Base-by-base conservation (phyloP, 2,888 invertebrate genomes). In the Dynastes tityus region DNA sequence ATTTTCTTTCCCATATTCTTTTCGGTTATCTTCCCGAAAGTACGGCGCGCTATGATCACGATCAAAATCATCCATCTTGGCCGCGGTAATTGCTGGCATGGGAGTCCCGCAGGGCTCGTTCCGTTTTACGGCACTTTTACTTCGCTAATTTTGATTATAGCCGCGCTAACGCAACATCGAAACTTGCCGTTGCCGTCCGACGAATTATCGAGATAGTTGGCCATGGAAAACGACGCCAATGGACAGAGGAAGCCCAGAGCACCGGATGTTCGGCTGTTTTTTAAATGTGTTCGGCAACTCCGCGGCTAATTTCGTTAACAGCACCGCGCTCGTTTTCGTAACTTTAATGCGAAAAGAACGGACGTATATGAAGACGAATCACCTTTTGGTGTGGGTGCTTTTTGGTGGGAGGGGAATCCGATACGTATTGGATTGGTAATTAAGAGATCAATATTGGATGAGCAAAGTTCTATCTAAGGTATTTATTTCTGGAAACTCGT, bases 111-210 rank as follows among this genome's bases (percentile, higher is more conserved):
- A 40, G 40, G 76, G 55, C 67, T 68, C 65, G 68, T 76, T 76
- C 55, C 22, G 45, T 76, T 76, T 76, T 76, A 68, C 68, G 68
- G 76, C 64, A 65, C 76, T 76, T 76, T 76, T 76, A 76, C 65
- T 76, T 40, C 45, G 55, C 68, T 76, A 76, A 76, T 76, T 65
- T 64, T 64, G 65, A 64, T 76, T 65, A 76, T 76, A 49, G 76
- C 73, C 27, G 32, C 40, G 32, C 73, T 73, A 73, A 73, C 73
- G 73, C 73, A 73, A 61, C 61, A 27, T 61, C 27, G 73, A 61
- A 74, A 74, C 27, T 74, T 68, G 27, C 51, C 51, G 29, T n/a
- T 32, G 29, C 63, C 29, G 32, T 9, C 63, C 32, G 32, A 63
- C 63, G 63, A 63, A 29, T 63, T 63, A 63, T 63, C 32, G 63